Evolutionary conservation across 2,888 invertebrate species (phyloP).

Genomic region (Volucella bombylans): DNA sequence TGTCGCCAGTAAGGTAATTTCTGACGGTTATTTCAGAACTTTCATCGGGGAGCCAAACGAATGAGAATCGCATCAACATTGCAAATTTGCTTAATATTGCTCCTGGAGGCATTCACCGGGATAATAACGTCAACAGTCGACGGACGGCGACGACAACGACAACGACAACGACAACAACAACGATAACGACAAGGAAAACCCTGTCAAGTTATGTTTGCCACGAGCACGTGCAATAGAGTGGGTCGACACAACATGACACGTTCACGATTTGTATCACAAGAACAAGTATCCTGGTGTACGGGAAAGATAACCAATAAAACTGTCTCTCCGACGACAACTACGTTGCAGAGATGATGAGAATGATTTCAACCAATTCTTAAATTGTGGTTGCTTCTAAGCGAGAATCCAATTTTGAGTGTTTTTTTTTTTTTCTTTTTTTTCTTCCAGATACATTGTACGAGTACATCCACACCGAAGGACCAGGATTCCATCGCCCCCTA

Average conservation of each 20-base stretch:
- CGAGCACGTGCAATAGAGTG: slow-evolving; percentile 29
- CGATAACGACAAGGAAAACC: neutral
- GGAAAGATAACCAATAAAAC: slow-evolving; percentile 28
- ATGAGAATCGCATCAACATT: slow-evolving; percentile 55
- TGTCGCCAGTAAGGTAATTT: slow-evolving; percentile 57
- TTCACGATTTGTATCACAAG: slow-evolving; percentile 32
- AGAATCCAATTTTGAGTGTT: slow-evolving; percentile 43
- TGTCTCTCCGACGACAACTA: neutral
- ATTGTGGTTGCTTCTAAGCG: slow-evolving; percentile 30
- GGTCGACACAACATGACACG: neutral
- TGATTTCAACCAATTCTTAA: slow-evolving; percentile 16
- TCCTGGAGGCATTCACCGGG: slow-evolving; percentile 54
- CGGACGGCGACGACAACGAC: neutral
- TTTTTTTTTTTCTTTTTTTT: neutral
- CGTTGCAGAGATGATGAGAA: slow-evolving; percentile 22
- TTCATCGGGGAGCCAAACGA: slow-evolving; percentile 31
- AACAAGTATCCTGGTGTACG: slow-evolving; percentile 21
- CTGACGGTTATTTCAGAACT: slow-evolving; percentile 43
- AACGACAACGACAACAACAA: neutral
- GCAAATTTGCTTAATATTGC: slow-evolving; percentile 60
- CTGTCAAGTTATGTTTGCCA: too few species aligned
- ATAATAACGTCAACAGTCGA: slow-evolving; percentile 41
- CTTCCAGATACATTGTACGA: slow-evolving; percentile 6
- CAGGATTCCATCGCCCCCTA: neutral
- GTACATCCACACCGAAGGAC: slow-evolving; percentile 3